These are phyloP conservation scores for Sebastes iracundus DNA, from an alignment of 2,797 vertebrate genomes.

Conservation along the genomic window DNA sequence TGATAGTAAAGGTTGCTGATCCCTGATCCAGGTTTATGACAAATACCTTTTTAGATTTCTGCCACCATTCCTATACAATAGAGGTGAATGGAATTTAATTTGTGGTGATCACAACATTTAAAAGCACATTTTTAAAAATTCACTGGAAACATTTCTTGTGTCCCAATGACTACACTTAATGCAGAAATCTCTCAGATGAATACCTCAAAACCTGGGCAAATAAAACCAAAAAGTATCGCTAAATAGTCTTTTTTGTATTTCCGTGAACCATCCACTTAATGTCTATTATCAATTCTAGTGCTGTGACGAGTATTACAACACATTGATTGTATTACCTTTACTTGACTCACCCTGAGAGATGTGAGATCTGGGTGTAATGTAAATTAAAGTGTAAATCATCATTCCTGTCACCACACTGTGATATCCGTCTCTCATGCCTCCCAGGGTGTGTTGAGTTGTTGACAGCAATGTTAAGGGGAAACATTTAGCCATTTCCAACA, in stretches of 20 bases:
- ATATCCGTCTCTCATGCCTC: background rate
- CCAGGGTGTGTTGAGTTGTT: background rate
- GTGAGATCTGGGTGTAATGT: background rate
- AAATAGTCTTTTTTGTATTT: background rate
- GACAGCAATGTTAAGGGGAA: slow-evolving; percentile 28
- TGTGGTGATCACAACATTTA: background rate
- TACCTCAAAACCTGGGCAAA: background rate
- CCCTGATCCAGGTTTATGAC: rapidly evolving
- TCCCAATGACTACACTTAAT: background rate
- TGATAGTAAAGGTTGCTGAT: too few species aligned
- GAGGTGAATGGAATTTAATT: background rate
- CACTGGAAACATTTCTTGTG: background rate
- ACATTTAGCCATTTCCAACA: slow-evolving; percentile 35
- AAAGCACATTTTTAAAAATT: background rate
- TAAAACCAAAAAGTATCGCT: background rate
- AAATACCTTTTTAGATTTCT: background rate
- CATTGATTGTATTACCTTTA: background rate
- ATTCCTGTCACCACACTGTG: background rate
- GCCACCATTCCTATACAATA: background rate
- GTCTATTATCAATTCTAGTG: background rate
- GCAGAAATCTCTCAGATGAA: background rate
- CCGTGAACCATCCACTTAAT: background rate
- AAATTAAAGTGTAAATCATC: background rate
- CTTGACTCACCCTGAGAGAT: background rate
- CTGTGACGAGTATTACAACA: background rate